A percentile compares a stretch with the other conserved stretches of the same genome.
Conservation (phyloP, 1,140 invertebrate species). For the Penaeus vannamei region DNA sequence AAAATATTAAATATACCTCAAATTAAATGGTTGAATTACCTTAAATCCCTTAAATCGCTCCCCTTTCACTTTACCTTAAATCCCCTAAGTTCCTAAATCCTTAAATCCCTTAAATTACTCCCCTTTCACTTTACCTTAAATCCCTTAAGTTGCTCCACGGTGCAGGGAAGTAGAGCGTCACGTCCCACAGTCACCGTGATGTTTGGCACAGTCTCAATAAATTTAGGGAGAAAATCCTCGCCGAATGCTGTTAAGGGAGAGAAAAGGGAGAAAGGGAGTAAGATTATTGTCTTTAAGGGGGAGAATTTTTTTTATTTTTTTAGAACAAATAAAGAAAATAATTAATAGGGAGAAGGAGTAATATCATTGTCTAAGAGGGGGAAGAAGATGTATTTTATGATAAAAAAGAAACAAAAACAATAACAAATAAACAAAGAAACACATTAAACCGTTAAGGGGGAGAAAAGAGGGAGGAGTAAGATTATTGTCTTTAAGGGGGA, state of each 20-base stretch:
- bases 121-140: constrained; percentile 78
- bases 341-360: background rate
- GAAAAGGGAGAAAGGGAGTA: background rate
- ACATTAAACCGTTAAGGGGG: background rate
- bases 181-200: constrained; percentile 84
- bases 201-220: constrained; percentile 81
- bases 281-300: background rate
- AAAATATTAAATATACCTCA: too few species aligned
- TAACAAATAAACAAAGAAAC: too few species aligned
- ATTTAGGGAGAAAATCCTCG: constrained; percentile 75
- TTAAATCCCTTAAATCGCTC: too few species aligned
- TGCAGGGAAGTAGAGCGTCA: constrained; percentile 84
- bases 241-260: background rate
- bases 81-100: too few species aligned
- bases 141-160: constrained; percentile 83
- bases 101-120: too few species aligned
- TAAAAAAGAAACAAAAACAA: background rate
- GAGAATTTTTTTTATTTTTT: background rate
- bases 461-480: background rate
- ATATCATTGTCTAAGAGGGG: background rate
- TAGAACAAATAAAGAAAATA: background rate
- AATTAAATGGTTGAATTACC: too few species aligned
- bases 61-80: too few species aligned
- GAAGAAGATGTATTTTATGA: too few species aligned
- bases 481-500: background rate